Conservation (phyloP, 2,888 invertebrate species). For the Apodemia duryi region DNA sequence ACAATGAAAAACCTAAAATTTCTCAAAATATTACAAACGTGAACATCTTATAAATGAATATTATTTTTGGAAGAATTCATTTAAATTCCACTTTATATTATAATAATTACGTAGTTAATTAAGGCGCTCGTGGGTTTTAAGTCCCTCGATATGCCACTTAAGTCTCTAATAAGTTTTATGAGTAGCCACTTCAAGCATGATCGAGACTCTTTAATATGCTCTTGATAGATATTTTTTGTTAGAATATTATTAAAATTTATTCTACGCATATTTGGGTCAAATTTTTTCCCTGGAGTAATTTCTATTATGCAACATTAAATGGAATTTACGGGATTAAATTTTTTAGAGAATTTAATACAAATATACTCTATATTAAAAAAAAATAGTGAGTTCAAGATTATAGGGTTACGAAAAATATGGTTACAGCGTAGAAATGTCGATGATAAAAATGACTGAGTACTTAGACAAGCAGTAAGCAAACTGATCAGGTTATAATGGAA, state of each 20-base stretch:
- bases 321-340: neutral
- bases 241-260: conserved; percentile 3
- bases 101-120: conserved; percentile 6
- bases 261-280: conserved; percentile 12
- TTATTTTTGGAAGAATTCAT: neutral
- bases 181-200: conserved; percentile 25
- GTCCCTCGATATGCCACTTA: conserved; percentile 21
- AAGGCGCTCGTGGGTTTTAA: neutral
- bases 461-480: too few species aligned
- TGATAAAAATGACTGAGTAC: too few species aligned
- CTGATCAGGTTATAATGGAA: too few species aligned
- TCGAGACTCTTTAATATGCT: conserved; percentile 19
- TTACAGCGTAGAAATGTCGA: too few species aligned
- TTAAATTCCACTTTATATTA: neutral
- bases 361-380: neutral
- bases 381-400: too few species aligned
- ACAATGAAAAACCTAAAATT: too few species aligned
- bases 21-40: neutral
- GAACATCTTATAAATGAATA: neutral
- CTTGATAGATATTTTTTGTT: neutral
- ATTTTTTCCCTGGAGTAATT: neutral
- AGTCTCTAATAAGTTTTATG: conserved; percentile 24
- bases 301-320: neutral
- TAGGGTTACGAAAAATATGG: too few species aligned
- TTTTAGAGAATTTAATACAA: too few species aligned